Evolutionary conservation across 2,797 vertebrate species (phyloP), one percentile per base, ranked within the genome.

Genomic region (Cynopterus sphinx): DNA sequence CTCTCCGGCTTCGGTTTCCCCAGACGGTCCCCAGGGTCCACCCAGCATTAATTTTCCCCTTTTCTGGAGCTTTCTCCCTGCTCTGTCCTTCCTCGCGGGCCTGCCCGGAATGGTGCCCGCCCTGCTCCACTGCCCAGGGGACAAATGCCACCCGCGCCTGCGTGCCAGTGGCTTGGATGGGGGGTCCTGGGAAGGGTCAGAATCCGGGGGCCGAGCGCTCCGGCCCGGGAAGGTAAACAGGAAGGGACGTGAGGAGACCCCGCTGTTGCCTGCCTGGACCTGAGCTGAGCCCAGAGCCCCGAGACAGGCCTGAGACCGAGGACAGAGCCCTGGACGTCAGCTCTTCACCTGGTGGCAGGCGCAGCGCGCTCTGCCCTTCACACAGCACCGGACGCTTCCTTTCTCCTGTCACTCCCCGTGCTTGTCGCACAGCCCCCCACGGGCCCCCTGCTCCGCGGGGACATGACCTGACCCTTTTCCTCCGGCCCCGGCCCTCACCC

Each of bases 401-500:
- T 19, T 22, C 67, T 67, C 59, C 28, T 16, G 36, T 57, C 21
- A 7, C 39, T 73, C 21, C 57, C 57, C 12, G 57, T 12, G 12
- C 15, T 49, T 49, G 49, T 49, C 15, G 15, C 73, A 33, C 3
- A 12, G 22, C 6, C 33, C 83, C 49, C 63, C 6, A 12, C 17
- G 24, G 46, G 26, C 31, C 1, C 53, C 43, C 36, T 74, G 9
- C 71, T 67, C 39, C 5, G 31, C 1, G 6, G 12, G 46, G 68
- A 31, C 43, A 33, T 57, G 39, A 26, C 3, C 33, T 1, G 1
- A 61, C 5, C 17, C 67, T 79, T 12, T 16, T 22, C 16, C 6
- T 12, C 78, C 21, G 31, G 31, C 53, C 10, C 16, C 2, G 0
- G 7, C 22, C 24, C 81, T 71, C 0, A 0, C 9, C 46, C 22